Evolutionary conservation across 2,797 vertebrate species (phyloP).

Genomic region (Etheostoma nigrum): DNA sequence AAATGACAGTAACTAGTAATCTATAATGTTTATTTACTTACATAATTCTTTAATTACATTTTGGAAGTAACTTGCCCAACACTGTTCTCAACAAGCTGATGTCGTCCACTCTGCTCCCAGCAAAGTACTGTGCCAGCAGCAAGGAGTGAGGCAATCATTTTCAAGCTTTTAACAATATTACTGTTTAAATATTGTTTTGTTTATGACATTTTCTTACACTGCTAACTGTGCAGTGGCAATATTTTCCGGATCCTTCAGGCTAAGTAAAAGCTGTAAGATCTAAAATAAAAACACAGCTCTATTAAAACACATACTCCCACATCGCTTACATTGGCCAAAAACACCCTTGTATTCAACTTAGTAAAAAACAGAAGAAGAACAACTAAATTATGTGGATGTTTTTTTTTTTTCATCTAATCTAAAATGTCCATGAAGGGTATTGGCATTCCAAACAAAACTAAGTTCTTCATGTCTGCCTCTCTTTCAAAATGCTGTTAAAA

Average conservation of each 20-base stretch:
- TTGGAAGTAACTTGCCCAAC: no score
- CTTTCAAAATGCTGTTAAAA: neutral
- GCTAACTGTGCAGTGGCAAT: neutral
- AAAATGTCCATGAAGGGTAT: constrained; percentile 6
- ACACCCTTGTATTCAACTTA: neutral
- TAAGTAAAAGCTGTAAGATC: constrained; percentile 3
- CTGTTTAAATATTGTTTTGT: neutral
- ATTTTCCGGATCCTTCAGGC: constrained; percentile 15
- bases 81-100: no score
- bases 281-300: neutral
- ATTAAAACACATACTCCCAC: neutral
- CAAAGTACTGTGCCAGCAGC: no score
- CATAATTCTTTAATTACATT: no score
- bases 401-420: neutral
- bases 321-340: neutral
- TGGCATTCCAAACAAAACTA: neutral
- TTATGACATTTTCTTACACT: constrained; percentile 1
- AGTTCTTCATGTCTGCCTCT: neutral
- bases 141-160: neutral
- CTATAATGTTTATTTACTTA: no score
- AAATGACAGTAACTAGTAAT: no score
- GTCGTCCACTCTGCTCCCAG: no score
- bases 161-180: neutral
- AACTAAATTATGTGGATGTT: neutral
- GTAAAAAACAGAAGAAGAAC: neutral